These are phyloP conservation scores for Trinorchestia longiramus DNA, from an alignment of 1,140 invertebrate genomes.

Conservation along the genomic window DNA sequence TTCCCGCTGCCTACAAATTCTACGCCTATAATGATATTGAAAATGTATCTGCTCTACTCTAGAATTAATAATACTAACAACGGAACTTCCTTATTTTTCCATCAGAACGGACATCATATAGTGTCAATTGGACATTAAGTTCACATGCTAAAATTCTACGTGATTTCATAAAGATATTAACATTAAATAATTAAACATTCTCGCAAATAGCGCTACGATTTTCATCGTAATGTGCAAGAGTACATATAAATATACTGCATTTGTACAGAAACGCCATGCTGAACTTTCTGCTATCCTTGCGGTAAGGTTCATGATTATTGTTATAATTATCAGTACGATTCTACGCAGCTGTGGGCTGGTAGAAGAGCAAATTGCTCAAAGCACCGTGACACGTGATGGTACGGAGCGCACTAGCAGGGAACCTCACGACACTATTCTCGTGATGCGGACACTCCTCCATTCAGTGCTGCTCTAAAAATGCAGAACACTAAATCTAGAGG, in stretches of 20 bases:
- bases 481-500: background rate
- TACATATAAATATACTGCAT: background rate
- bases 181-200: background rate
- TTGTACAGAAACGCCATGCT: background rate
- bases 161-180: background rate
- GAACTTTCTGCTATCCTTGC: background rate
- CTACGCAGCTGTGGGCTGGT: background rate
- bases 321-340: background rate
- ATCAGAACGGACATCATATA: background rate
- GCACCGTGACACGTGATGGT: background rate
- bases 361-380: background rate
- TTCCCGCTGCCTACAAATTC: conserved; percentile 11
- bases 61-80: background rate
- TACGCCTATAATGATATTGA: conserved; percentile 11
- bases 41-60: background rate
- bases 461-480: background rate
- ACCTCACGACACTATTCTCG: too few species aligned
- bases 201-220: background rate
- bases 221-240: background rate
- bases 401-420: too few species aligned
- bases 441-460: background rate
- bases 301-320: background rate
- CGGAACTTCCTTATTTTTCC: background rate
- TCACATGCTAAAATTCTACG: background rate
- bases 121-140: background rate